Base-by-base conservation (phyloP, 2,888 invertebrate genomes). In the Baronia brevicornis region DNA sequence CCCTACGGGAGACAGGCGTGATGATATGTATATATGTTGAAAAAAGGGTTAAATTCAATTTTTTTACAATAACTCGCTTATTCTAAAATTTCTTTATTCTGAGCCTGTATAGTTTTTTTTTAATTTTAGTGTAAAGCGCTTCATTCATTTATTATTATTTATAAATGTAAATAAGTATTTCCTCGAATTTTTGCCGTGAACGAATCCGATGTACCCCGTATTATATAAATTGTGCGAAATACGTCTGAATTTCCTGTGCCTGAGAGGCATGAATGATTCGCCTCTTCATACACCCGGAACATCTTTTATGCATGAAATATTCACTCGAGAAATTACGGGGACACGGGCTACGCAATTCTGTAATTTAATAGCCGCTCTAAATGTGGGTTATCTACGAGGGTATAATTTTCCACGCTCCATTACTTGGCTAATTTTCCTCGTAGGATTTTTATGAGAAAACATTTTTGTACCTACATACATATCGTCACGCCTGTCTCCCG, bases 261-360 rank as follows among this genome's bases (percentile, higher is more conserved):
- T n/a, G 28, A 10, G 23, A 32, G 9, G n/a, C n/a, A n/a, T 6
- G n/a, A 4, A 6, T 6, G n/a, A 33, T 17, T 27, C 27, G 26
- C 11, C 19, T 25, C 12, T 10, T 7, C 4, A 21, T 21, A 14
- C 28, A 19, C 19, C 19, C 19, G 7, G 23, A 20, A 27, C 17
- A 35, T 35, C n/a, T 35, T 21, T 35, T 29, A 35, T 26, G 21
- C 30, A 35, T 35, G 30, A 6, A 26, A 26, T 27, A 35, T 13
- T 21, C 26, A 30, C 22, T 26, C 9, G 11, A 26, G 26, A 5
- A n/a, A 17, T 22, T 35, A 26, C 7, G 26, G 3, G 4, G 20
- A 20, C 24, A 3, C 8, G 6, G 1, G 19, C 12, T 17, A n/a
- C 28, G 12, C 21, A 28, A 28, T 18, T 23, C 23, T 3, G 28